Base-by-base conservation (phyloP, 1,140 invertebrate species). In the Lordiphosa mommai region DNA sequence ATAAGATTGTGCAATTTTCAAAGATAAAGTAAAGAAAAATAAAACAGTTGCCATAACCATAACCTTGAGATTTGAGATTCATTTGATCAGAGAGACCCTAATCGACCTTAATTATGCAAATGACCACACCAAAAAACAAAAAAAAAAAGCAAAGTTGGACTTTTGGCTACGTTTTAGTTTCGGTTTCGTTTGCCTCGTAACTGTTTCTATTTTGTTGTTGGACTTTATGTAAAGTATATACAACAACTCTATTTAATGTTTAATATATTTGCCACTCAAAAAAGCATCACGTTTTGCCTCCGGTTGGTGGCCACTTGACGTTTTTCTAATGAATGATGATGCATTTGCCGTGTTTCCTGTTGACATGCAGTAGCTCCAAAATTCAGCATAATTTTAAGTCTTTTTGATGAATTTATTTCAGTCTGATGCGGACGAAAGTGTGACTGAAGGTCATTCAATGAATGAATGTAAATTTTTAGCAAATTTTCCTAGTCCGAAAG, bases 51-150 rank as follows among this genome's bases (percentile, higher is more conserved):
- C 74, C 74, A 72, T 67, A 79, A 56, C 56, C 71, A 50, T 79
- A 79, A 79, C 74, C 74, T 79, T 79, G 74, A 79, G 70, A 49
- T 47, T 64, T 63, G 44, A 40, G 76, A 66, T 47, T 66, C 40
- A 58, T 60, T 65, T 63, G 63, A 80, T 61, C 57, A 51, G 67
- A 61, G 65, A 51, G 67, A 61, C 70, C 76, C 71, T 82, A 79
- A 82, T 79, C 76, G 74, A 80, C 74, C 74, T 74, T 79, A 82
- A 79, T 79, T 79, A 79, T 79, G 74, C 74, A 79, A 82, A 73
- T 68, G 73, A 41, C 58, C 49, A 51, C 14, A 41, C 48, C 50
- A 65, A 43, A 30, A 27, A 32, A 50, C 4, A 17, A 30, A 43
- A 52, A 32, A 44, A 16, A 20, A 27, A 43, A 60, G 53, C 44